Evolutionary conservation across 2,888 invertebrate species (phyloP).

Genomic region (Rhaphigaster nebulosa): DNA sequence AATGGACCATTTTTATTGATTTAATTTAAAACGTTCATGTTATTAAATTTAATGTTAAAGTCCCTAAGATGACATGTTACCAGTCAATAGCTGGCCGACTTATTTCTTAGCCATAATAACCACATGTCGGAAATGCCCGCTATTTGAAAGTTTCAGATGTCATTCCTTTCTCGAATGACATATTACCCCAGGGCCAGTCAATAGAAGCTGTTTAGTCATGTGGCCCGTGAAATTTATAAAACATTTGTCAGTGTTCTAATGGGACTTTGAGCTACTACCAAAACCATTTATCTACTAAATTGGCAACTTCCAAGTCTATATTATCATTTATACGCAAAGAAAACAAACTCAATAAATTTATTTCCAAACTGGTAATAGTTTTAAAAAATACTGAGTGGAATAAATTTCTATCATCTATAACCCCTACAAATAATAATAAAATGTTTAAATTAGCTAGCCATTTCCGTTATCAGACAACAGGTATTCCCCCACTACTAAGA

Average conservation of each 20-base stretch:
- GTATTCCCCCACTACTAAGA: too few relatives aligned
- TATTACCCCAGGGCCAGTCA: background rate
- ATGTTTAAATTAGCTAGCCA: too few relatives aligned
- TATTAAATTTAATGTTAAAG: background rate
- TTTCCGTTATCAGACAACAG: too few relatives aligned
- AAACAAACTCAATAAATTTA: too few relatives aligned
- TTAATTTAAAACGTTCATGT: background rate
- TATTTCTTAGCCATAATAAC: constrained; percentile 16
- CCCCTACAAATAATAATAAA: too few relatives aligned
- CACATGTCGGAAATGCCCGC: background rate
- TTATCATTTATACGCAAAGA: too few relatives aligned
- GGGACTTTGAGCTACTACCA: background rate
- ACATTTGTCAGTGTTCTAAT: background rate
- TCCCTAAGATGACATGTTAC: background rate
- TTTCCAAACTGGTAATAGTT: too few relatives aligned
- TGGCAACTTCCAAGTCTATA: background rate
- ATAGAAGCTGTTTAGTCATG: constrained; percentile 9
- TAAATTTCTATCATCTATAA: too few relatives aligned
- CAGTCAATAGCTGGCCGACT: background rate
- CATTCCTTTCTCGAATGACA: constrained; percentile 29
- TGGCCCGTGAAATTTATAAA: background rate
- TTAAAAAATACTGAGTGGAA: too few relatives aligned
- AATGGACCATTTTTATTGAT: background rate
- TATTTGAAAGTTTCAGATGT: constrained; percentile 16
- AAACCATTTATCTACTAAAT: background rate